Base-by-base conservation (phyloP, 1,140 invertebrate species). In the Solen grandis region DNA sequence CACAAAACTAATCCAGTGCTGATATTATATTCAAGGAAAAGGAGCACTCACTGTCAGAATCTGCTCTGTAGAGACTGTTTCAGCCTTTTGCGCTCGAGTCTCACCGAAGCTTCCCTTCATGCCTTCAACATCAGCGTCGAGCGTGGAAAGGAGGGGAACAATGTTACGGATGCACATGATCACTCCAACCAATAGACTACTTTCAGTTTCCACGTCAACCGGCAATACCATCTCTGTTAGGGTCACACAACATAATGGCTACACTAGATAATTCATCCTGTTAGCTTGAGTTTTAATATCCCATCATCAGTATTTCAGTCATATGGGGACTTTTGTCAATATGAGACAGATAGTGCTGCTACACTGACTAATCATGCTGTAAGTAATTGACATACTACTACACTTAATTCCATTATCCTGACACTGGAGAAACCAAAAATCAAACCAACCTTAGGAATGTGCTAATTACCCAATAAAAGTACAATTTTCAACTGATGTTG, bases 81-180 rank as follows among this genome's bases (percentile, higher is more conserved):
- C 88, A 75, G 88, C 88, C 74, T 82, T 84, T 52, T 88, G 88
- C 66, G 81, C 88, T 41, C 89, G 89, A 81, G 88, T 85, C 14
- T 87, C 84, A 41, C 92, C 91, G 87, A 93, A 92, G 80, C 91
- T 93, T 68, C 91, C 91, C 81, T 91, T 91, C 57, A 92, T 75
- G 38, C 87, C 88, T 35, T 87, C 85, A 13, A 85, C 83, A 27
- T 65, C 70, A 16, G 62, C 63, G 13, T 14, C 59, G n/a, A 85
- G 59, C 8, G 84, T 79, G 33, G 78, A 79, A n/a, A 94, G 79
- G 75, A 94, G 93, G 1, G 95, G 94, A 46, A 96, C 85, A 50
- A 96, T 90, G 52, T 94, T 90, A 77, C 95, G 93, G 52, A 96
- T 83, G 85, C 95, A 94, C 50, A 95, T 93, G 52, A 96, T 93